Base-by-base conservation (phyloP, 2,888 invertebrate species). In the Oscheius sp. region DNA sequence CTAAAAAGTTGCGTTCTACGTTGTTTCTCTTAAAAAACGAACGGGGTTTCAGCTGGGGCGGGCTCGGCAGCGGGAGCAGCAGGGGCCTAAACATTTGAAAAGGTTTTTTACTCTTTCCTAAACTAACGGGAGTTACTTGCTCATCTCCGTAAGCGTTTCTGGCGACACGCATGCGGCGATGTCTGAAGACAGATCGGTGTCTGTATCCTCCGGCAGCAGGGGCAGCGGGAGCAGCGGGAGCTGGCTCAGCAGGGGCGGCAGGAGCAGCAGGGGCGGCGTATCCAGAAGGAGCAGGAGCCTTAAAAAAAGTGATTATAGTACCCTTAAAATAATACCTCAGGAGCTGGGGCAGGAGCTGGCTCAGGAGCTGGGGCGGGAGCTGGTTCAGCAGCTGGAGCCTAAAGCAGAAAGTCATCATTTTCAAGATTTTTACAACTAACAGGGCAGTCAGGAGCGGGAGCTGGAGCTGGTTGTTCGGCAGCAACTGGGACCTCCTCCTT, bases 91-190 rank as follows among this genome's bases (percentile, higher is more conserved):
- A n/a, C n/a, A n/a, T n/a, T n/a, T 3, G 27, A n/a, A 10, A 31
- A 15, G 23, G 72, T n/a, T n/a, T n/a, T n/a, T n/a, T n/a, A n/a
- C n/a, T n/a, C n/a, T n/a, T n/a, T n/a, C n/a, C n/a, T n/a, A n/a
- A n/a, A n/a, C n/a, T 68, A 3, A 72, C 76, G 58, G 78, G 75
- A 27, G 76, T 72, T n/a, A 74, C 74, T 25, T 63, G 61, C 42
- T 76, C 78, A 37, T 78, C 78, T 69, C 78, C 78, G 55, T 79
- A 79, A 34, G 71, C 67, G 71, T 70, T 72, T 3, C 61, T 25
- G 17, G 42, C 45, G 42, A 45, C 61, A 61, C 61, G 61, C n/a
- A n/a, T n/a, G n/a, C n/a, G n/a, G 17, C 55, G 33, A 34, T 55
- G 55, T 34, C 34, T 55, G 55, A 55, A 55, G 55, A 55, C 55